Evolutionary conservation across 2,113 vertebrate species (phyloP), one percentile per base, ranked within the genome.

Genomic region (Passer domesticus): DNA sequence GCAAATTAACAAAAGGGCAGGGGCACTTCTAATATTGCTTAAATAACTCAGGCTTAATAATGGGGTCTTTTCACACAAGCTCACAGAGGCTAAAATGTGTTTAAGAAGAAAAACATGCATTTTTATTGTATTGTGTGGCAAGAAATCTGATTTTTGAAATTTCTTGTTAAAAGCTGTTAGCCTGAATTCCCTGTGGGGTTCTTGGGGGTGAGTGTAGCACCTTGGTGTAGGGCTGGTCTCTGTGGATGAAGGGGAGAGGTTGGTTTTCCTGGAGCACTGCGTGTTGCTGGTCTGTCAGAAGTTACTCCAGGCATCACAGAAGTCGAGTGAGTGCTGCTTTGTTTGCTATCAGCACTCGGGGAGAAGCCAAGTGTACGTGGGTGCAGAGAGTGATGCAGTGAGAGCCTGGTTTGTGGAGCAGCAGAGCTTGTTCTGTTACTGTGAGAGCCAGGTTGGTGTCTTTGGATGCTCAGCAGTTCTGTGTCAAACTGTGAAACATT

Each of bases 1-100:
- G 95, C 74, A 97, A 96, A 95, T 95, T 96, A 96, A 97, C 96
- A 96, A 97, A 97, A 85, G 84, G 93, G 94, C 95, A 96, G 90
- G 88, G 93, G 83, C 92, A 96, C 49, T 93, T 96, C 90, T 73
- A 96, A 95, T 96, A 96, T 90, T 58, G 88, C 90, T 94, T 92
- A 93, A 96, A 96, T 95, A 94, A 94, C 92, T 94, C 41, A 27
- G 66, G 69, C 86, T 93, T 83, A 94, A 96, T 96, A 97, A 96
- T 93, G 62, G 66, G n/a, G 69, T 76, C 88, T 96, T 97, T 97
- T 97, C 94, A 97, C 87, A 80, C 78, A 77, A 69, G 44, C 68
- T 94, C 79, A 90, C 90, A 89, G 92, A 93, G 90, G 80, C 73
- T 46, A 64, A 93, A 90, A 94, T 64, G 93, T 93, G 83, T 92